Conservation (phyloP, 2,797 vertebrate species). For the Phoxinus dragarum region DNA sequence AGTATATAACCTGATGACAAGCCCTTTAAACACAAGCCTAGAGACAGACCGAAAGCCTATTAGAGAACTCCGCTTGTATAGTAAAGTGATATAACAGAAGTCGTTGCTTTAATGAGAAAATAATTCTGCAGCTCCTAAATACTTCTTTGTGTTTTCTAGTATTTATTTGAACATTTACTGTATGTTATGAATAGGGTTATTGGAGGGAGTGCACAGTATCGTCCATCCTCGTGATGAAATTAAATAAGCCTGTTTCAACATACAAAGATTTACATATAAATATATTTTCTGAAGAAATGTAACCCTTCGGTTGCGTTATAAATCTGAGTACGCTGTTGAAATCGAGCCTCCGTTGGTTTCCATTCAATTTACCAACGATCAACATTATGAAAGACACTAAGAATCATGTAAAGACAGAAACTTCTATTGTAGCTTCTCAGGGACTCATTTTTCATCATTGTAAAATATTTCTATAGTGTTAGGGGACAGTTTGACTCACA, state of each 20-base stretch:
- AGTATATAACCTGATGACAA: constrained; percentile 36
- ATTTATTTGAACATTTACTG: neutral
- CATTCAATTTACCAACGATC: neutral
- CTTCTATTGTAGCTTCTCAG: neutral
- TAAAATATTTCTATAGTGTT: neutral
- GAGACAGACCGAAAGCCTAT: constrained; percentile 9
- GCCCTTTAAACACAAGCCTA: constrained; percentile 2
- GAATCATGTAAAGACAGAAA: neutral
- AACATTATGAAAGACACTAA: neutral
- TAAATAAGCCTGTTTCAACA: neutral
- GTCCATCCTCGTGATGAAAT: neutral
- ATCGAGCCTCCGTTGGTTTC: neutral
- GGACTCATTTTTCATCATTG: neutral
- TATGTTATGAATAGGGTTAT: neutral
- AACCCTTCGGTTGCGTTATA: neutral
- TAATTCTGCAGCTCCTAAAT: neutral
- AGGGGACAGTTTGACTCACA: neutral
- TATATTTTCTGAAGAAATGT: neutral
- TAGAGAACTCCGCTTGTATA: neutral
- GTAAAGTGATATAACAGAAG: constrained; percentile 30
- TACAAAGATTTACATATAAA: neutral
- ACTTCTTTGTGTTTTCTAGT: neutral
- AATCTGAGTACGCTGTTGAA: neutral
- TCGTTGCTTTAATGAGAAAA: neutral
- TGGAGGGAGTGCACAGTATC: neutral